These are phyloP conservation scores for Gambusia holbrooki DNA, from an alignment of 2,113 vertebrate genomes.

Conservation along the genomic window DNA sequence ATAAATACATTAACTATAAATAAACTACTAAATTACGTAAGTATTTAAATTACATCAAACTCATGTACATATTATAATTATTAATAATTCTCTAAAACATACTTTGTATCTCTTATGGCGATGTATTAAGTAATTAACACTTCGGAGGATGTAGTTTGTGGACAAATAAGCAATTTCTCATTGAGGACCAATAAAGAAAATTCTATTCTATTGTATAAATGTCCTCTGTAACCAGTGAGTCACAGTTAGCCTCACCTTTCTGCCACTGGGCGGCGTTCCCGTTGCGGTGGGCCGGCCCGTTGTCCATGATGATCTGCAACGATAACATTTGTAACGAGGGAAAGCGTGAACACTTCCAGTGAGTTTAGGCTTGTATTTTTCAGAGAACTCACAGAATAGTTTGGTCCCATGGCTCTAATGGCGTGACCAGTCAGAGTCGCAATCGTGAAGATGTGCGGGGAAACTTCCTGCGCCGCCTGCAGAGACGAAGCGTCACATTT, in stretches of 20 bases:
- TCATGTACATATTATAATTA: too few species aligned
- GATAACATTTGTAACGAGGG: neutral
- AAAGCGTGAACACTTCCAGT: neutral
- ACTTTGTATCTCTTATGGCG: too few species aligned
- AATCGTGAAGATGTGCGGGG: conserved; percentile 82
- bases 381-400: conserved; percentile 80
- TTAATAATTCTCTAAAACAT: too few species aligned
- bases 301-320: conserved; percentile 84
- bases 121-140: too few species aligned
- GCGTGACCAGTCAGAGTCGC: conserved; percentile 85
- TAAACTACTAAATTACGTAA: too few species aligned
- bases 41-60: too few species aligned
- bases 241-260: conserved; percentile 67
- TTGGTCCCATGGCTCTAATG: conserved; percentile 82
- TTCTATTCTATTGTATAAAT: too few species aligned
- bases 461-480: conserved; percentile 72
- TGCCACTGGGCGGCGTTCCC: conserved; percentile 77
- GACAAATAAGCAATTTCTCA: too few species aligned
- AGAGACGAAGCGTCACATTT: conserved; percentile 16
- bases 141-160: too few species aligned
- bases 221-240: neutral
- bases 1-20: too few species aligned
- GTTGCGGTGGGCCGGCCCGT: conserved; percentile 75
- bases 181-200: too few species aligned
- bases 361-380: neutral